These are phyloP conservation scores for Molothrus aeneus DNA, from an alignment of 2,797 vertebrate species.

Conservation along the genomic window DNA sequence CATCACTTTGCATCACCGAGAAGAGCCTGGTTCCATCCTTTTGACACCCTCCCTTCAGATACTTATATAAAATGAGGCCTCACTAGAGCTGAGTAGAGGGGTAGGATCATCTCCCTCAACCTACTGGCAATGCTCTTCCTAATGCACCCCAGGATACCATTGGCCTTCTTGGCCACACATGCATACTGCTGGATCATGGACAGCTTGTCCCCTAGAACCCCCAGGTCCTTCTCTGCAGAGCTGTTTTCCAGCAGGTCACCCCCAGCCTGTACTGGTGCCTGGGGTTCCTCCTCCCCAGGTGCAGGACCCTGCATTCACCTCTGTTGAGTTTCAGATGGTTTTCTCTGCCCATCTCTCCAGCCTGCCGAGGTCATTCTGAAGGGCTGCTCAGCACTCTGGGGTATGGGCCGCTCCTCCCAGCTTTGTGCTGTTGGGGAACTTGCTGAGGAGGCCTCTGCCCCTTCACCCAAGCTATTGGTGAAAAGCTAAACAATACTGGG, in stretches of 20 bases:
- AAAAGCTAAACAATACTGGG: not conserved
- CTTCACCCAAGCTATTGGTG: not conserved
- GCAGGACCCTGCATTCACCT: accelerated
- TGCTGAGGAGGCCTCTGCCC: not conserved
- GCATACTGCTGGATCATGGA: no score
- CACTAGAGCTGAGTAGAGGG: not conserved
- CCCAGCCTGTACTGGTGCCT: accelerated
- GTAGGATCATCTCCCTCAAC: accelerated
- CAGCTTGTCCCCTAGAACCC: not conserved
- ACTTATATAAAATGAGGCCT: not conserved
- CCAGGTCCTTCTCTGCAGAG: not conserved
- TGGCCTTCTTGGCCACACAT: not conserved
- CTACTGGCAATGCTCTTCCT: not conserved
- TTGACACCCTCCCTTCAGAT: not conserved
- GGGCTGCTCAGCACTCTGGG: not conserved
- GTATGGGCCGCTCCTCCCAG: accelerated
- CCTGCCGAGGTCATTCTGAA: accelerated
- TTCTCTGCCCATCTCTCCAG: not conserved
- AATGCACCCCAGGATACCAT: not conserved
- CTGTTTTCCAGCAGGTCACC: not conserved
- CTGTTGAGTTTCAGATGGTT: not conserved
- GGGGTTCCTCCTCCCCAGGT: not conserved
- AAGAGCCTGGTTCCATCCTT: not conserved
- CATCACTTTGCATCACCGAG: accelerated
- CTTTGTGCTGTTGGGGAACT: not conserved